Evolutionary conservation across 1,140 invertebrate species (phyloP).

Genomic region (Trinorchestia longiramus): DNA sequence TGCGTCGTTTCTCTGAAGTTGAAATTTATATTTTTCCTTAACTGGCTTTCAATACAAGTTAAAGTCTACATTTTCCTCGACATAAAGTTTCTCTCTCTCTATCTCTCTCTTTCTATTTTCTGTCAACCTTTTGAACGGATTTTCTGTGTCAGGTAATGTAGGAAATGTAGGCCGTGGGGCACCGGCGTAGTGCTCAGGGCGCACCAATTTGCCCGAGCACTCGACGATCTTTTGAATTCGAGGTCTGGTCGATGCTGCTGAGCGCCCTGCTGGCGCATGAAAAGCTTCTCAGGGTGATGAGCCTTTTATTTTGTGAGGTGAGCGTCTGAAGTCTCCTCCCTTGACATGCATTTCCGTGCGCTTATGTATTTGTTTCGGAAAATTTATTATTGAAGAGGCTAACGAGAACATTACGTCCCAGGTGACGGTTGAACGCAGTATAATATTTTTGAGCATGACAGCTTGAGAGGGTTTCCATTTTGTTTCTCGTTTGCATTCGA

Average conservation of each 20-base stretch:
- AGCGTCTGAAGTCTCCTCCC: neutral
- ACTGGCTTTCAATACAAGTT: no score
- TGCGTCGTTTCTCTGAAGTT: neutral
- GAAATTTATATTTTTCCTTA: neutral
- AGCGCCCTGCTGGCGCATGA: neutral
- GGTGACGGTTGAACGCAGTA: no score
- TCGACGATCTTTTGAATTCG: neutral
- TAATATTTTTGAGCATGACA: no score
- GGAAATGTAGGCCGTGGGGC: neutral
- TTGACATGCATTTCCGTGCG: no score
- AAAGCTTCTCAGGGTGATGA: neutral
- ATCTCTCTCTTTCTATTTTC: neutral
- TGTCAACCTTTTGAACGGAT: neutral
- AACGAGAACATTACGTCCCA: no score
- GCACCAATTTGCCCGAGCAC: neutral
- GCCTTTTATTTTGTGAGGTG: neutral
- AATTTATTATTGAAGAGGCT: no score
- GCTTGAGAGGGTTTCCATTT: no score
- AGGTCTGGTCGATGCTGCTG: neutral
- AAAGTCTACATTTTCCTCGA: no score
- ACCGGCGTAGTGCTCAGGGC: neutral
- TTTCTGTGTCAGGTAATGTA: neutral
- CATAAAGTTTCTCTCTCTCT: no score
- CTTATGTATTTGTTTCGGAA: no score
- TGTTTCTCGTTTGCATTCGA: no score